Evolutionary conservation across 2,797 vertebrate genomes (phyloP).

Genomic region (Pempheris klunzingeri): DNA sequence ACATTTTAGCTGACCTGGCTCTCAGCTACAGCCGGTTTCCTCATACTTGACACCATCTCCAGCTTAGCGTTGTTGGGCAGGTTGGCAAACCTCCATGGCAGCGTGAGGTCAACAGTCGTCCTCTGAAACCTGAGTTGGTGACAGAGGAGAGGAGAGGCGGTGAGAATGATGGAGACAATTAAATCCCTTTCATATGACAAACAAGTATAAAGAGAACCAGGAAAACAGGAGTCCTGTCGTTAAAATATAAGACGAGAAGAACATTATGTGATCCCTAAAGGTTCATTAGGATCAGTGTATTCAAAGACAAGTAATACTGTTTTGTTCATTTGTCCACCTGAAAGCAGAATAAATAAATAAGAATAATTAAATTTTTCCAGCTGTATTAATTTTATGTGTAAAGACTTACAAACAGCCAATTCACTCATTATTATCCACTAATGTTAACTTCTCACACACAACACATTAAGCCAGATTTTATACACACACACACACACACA

Average conservation of each 20-base stretch:
- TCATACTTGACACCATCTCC: constrained; percentile 92
- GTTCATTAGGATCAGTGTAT: neutral
- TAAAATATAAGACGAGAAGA: neutral
- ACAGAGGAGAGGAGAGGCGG: neutral
- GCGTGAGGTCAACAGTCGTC: constrained; percentile 91
- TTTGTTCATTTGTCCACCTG: neutral
- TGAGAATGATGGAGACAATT: neutral
- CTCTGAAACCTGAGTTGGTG: constrained; percentile 92
- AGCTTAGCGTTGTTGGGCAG: constrained; percentile 98
- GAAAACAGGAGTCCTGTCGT: neutral
- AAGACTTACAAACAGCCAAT: no score
- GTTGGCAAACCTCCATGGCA: constrained; percentile 95
- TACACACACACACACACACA: no score
- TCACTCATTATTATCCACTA: neutral
- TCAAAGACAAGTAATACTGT: neutral
- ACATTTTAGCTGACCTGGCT: constrained; percentile 82
- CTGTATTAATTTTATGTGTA: no score
- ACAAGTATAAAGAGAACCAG: neutral
- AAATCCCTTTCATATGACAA: neutral
- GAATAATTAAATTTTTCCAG: no score
- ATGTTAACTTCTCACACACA: no score
- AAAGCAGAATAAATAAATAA: no score
- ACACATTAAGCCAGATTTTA: no score
- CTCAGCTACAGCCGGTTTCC: constrained; percentile 80
- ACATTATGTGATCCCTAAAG: neutral